Percentiles rank a stretch among this genome's conserved stretches.
phyloP scores from a whole-genome alignment of 2,113 vertebrate genomes.

The Sander lucioperca region DNA sequence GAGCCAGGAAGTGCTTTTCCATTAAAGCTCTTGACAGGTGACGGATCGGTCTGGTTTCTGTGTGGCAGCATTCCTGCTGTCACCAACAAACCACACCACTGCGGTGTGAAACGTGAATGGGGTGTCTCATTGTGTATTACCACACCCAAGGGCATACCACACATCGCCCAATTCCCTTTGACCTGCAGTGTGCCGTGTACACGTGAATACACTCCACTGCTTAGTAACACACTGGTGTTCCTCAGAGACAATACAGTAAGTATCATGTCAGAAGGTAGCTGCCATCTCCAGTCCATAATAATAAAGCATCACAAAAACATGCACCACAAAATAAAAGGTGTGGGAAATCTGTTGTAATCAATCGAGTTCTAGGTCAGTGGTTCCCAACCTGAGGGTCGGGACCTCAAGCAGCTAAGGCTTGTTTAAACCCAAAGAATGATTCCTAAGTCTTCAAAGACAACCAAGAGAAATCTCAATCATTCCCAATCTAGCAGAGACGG shows the following conservation, averaged over 20 bases:
- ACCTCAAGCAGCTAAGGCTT: too few species aligned
- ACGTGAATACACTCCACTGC: not conserved
- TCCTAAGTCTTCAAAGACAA: not conserved
- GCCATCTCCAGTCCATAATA: not conserved
- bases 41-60: constrained; percentile 32
- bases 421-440: not conserved
- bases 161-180: not conserved
- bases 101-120: not conserved
- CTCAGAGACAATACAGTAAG: not conserved
- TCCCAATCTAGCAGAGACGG: too few species aligned
- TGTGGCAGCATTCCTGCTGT: constrained; percentile 53
- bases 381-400: too few species aligned
- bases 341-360: not conserved
- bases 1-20: constrained; percentile 22
- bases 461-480: too few species aligned
- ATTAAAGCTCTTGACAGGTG: not conserved
- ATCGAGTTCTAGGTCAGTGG: not conserved
- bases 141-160: constrained; percentile 16
- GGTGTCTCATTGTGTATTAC: not conserved
- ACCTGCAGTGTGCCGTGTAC: not conserved
- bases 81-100: not conserved
- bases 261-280: not conserved
- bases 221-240: not conserved
- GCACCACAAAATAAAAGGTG: too few species aligned
- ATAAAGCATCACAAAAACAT: not conserved